Percentiles rank a stretch among this genome's conserved stretches.
phyloP scores from a whole-genome alignment of 2,113 vertebrate genomes.

The Charadrius vociferus region DNA sequence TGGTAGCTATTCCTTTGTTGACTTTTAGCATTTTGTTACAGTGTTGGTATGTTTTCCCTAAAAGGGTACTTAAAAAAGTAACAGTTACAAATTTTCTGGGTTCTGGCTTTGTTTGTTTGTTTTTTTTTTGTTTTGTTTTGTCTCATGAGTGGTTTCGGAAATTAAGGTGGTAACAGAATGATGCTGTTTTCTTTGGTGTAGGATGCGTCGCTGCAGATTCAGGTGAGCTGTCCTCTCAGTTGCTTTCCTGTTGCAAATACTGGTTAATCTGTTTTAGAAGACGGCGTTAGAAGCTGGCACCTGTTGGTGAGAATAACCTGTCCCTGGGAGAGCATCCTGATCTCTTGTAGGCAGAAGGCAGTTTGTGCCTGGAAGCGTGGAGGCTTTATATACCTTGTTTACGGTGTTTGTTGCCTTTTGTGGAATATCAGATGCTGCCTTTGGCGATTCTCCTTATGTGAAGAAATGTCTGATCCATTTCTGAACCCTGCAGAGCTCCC shows the following conservation, averaged over 20 bases:
- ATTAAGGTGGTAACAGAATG: rapidly evolving
- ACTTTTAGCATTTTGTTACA: not conserved
- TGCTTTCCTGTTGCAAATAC: not conserved
- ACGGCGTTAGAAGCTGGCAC: not conserved
- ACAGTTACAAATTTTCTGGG: not conserved
- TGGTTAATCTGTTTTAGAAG: not conserved
- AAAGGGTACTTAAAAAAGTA: not conserved
- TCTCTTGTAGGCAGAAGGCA: not conserved
- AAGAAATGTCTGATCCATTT: conserved; percentile 5
- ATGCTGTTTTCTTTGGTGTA: not conserved
- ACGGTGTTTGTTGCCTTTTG: not conserved
- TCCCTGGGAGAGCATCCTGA: not conserved
- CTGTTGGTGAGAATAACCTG: rapidly evolving
- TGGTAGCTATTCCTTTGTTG: not conserved
- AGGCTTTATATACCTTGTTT: not conserved
- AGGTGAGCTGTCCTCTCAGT: not conserved
- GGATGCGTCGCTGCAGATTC: not conserved
- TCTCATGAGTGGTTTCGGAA: not conserved
- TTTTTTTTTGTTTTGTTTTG: too few species aligned
- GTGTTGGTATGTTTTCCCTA: not conserved
- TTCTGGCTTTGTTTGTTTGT: not conserved
- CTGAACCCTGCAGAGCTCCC: conserved; percentile 3
- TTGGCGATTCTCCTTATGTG: not conserved
- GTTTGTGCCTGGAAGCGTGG: not conserved
- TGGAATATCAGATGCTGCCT: not conserved